Evolutionary conservation across 2,888 invertebrate genomes (phyloP).

Genomic region (Mimumesa dahlbomi): DNA sequence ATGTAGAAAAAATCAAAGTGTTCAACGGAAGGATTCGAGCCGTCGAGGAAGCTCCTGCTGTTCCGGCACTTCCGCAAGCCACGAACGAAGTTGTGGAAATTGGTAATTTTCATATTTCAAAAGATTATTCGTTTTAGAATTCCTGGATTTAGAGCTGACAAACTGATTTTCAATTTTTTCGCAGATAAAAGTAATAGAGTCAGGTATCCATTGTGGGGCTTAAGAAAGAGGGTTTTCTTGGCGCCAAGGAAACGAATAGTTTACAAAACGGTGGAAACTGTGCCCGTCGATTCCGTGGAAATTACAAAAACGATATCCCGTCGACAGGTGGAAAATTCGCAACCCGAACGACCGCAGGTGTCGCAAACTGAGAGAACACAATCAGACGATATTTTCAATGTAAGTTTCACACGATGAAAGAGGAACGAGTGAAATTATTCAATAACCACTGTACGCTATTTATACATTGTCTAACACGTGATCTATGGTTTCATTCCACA

Average conservation of each 20-base stretch:
- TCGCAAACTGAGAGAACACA: too few species aligned
- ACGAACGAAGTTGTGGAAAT: neutral
- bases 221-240: neutral
- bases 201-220: neutral
- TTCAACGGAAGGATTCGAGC: neutral
- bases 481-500: conserved; percentile 68
- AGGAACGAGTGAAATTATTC: too few species aligned
- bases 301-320: neutral
- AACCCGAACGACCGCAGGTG: too few species aligned
- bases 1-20: neutral
- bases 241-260: neutral
- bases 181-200: neutral
- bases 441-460: too few species aligned
- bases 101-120: neutral
- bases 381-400: conserved; percentile 85
- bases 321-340: neutral
- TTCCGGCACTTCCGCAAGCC: neutral
- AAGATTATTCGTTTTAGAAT: neutral
- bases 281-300: neutral
- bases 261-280: neutral
- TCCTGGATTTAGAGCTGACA: too few species aligned
- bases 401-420: too few species aligned
- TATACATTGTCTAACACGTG: too few species aligned
- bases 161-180: too few species aligned
- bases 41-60: neutral